A percentile compares a stretch with the other conserved stretches of the same genome.
These are phyloP conservation scores for Steinernema hermaphroditum DNA, from an alignment of 2,888 invertebrate genomes.

Conservation along the genomic window DNA sequence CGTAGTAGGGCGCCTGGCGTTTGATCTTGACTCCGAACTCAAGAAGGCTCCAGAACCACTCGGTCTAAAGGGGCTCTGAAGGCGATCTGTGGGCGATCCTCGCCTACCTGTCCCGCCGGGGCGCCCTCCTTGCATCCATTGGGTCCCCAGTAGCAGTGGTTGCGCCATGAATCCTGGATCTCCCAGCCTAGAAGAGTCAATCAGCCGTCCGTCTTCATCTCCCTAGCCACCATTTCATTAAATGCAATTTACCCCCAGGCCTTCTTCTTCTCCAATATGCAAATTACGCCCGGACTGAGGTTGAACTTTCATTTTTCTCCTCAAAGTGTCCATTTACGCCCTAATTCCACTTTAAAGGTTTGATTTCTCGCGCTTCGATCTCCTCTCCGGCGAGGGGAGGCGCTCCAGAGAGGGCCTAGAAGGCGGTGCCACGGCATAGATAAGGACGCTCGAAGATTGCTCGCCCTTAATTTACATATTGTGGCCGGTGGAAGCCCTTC, in stretches of 20 bases:
- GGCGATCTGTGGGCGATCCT: conserved; percentile 21
- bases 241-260: neutral
- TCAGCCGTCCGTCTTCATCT: neutral
- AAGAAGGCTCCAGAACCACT: conserved; percentile 62
- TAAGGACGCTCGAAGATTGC: neutral
- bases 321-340: neutral
- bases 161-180: conserved; percentile 57
- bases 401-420: neutral
- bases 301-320: conserved; percentile 6
- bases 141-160: conserved; percentile 64
- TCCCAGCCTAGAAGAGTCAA: conserved; percentile 54
- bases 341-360: neutral
- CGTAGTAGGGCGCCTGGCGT: conserved; percentile 63
- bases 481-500: neutral
- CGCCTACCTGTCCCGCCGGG: conserved; percentile 45
- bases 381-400: neutral
- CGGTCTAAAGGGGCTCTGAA: neutral
- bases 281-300: neutral
- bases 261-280: neutral
- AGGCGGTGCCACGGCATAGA: conserved; percentile 11
- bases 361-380: neutral
- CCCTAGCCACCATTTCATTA: conserved; percentile 15
- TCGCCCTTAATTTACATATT: conserved; percentile 8
- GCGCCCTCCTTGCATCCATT: conserved; percentile 50
- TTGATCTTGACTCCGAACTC: conserved; percentile 62